Evolutionary conservation across 2,113 vertebrate genomes (phyloP).

Genomic region (Ctenomys sociabilis): DNA sequence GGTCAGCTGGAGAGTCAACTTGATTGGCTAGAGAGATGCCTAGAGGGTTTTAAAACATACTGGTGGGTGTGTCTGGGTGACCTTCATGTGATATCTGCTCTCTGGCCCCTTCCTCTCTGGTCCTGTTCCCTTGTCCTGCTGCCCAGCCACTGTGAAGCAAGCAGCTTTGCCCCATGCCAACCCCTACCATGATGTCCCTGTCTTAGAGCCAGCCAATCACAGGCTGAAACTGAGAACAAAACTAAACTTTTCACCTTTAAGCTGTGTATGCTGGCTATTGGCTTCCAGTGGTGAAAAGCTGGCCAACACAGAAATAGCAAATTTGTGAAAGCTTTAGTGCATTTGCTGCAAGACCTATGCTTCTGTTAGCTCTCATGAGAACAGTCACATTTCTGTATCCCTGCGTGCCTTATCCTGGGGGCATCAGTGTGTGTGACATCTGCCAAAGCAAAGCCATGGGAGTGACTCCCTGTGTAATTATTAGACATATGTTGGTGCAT

Average conservation of each 20-base stretch:
- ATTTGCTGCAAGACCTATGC: not conserved
- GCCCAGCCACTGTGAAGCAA: not conserved
- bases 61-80: not conserved
- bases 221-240: not conserved
- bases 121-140: not conserved
- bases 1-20: not conserved
- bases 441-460: not conserved
- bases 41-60: not conserved
- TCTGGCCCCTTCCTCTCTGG: not conserved
- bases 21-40: not conserved
- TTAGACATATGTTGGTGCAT: slow-evolving; percentile 4
- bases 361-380: slow-evolving; percentile 20
- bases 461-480: not conserved
- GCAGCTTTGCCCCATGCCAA: not conserved
- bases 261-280: not conserved
- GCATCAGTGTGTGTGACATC: not conserved
- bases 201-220: not conserved
- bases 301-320: not conserved
- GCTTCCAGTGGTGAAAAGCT: not conserved
- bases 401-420: not conserved
- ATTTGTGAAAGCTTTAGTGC: slow-evolving; percentile 7
- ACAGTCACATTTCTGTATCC: not conserved
- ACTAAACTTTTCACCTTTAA: not conserved
- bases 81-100: not conserved
- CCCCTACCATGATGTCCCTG: not conserved